These are phyloP conservation scores for Cynoglossus semilaevis DNA, from an alignment of 2,113 vertebrate species.

Conservation along the genomic window DNA sequence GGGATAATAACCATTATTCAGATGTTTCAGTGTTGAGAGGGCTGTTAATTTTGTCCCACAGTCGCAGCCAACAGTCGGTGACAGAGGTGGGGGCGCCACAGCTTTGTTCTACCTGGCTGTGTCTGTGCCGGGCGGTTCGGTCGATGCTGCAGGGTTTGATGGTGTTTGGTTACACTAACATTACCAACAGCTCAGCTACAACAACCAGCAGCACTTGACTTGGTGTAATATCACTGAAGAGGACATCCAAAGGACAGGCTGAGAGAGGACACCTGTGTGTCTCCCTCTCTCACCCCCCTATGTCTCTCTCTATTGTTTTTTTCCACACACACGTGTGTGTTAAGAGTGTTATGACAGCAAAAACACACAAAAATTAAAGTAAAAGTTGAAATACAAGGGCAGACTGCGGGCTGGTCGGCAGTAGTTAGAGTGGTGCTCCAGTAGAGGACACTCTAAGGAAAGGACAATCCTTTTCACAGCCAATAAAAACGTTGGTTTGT, in stretches of 20 bases:
- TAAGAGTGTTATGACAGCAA: no score
- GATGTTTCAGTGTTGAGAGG: conserved; percentile 9
- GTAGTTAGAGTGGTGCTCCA: no score
- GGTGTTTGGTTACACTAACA: conserved; percentile 50
- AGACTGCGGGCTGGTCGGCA: no score
- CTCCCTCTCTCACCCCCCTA: no score
- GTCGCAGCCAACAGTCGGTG: conserved; percentile 13
- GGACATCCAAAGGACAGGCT: conserved; percentile 29
- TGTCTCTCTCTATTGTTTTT: no score
- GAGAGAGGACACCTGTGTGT: no score
- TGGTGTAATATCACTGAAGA: not conserved
- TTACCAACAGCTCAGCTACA: conserved; percentile 59
- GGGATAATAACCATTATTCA: conserved; percentile 51
- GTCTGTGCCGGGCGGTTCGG: conserved; percentile 31
- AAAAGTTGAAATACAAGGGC: no score
- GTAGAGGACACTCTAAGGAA: no score
- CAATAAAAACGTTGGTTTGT: no score
- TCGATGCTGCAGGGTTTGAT: conserved; percentile 54
- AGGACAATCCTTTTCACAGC: no score
- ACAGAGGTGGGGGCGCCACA: conserved; percentile 38
- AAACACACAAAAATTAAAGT: no score
- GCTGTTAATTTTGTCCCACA: conserved; percentile 25
- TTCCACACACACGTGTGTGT: no score
- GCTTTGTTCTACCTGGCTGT: conserved; percentile 25
- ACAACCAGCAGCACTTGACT: conserved; percentile 33